A percentile compares a stretch with the other conserved stretches of the same genome.
phyloP scores from a whole-genome alignment of 2,888 invertebrate species.

The Trimorus sp. region DNA sequence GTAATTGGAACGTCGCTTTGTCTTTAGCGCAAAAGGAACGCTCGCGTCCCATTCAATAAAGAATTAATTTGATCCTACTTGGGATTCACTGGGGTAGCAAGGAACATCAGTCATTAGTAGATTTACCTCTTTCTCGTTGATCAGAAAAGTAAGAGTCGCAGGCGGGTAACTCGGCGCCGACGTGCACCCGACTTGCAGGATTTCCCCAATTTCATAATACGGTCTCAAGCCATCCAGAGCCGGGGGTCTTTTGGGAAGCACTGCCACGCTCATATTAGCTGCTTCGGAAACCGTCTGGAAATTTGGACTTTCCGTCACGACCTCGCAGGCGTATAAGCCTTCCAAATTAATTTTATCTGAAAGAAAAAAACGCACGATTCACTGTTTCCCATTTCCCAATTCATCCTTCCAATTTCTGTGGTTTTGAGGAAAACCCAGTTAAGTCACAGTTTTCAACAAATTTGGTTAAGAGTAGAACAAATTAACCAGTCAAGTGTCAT shows the following conservation, averaged over 20 bases:
- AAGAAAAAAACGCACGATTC: conserved; percentile 21
- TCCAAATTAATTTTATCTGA: conserved; percentile 72
- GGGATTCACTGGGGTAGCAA: conserved; percentile 30
- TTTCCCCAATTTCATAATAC: conserved; percentile 77
- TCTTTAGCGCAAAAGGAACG: conserved; percentile 36
- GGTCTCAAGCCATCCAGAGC: conserved; percentile 75
- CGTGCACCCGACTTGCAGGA: conserved; percentile 76
- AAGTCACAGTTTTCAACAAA: too few relatives aligned
- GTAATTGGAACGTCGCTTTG: conserved; percentile 50
- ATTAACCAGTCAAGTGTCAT: too few relatives aligned
- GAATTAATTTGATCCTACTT: conserved; percentile 55
- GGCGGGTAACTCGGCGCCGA: conserved; percentile 78
- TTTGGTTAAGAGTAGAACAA: too few relatives aligned
- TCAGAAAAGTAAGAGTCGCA: conserved; percentile 76
- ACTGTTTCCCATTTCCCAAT: background rate
- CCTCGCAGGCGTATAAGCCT: conserved; percentile 78
- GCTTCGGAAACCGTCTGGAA: conserved; percentile 74
- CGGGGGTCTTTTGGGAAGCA: conserved; percentile 75
- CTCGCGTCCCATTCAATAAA: conserved; percentile 39
- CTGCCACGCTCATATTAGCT: conserved; percentile 78
- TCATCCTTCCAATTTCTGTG: too few relatives aligned
- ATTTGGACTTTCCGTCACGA: conserved; percentile 76
- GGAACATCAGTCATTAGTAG: conserved; percentile 55
- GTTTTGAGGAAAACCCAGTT: too few relatives aligned
- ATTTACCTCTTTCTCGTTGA: conserved; percentile 77